Evolutionary conservation across 2,888 invertebrate genomes (phyloP), one percentile per base, ranked within the genome.

Genomic region (Idaea aversata): DNA sequence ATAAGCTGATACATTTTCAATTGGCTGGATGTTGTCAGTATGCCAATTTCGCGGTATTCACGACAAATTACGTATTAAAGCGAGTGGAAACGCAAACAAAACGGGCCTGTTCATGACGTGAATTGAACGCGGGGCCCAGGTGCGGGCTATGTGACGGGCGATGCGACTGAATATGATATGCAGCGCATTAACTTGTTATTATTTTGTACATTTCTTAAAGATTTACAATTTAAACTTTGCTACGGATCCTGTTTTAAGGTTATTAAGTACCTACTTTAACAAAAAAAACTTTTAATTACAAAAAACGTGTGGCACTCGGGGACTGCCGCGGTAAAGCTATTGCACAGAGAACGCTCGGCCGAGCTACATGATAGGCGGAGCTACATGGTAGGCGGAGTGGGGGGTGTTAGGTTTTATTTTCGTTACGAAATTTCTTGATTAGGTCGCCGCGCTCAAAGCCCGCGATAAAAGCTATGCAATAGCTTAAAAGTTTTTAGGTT

Each of bases 21-120:
- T 88, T 83, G 88, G 88, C 88, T 86, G 38, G 36, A 61, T 66
- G 81, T 82, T 88, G 90, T 87, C 90, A 88, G 85, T 86, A 84
- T 86, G 88, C 88, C 90, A 91, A 92, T 91, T 91, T 88, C 84
- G 88, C 81, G 87, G 89, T 83, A 91, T 92, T 91, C 90, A 90
- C 87, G 88, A 91, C 91, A 91, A 91, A 91, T 91, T 91, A 91
- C 84, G 89, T 86, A 89, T 91, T 90, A 91, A 91, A 91, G 89
- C 91, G 89, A 88, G 90, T 88, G 88, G 90, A 89, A 88, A 82
- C 87, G 86, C 87, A 91, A 91, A 91, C 91, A 91, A 90, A 91
- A 90, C 90, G 87, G 80, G 82, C 79, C 82, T 91, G 92, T 85
- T 88, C 91, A 90, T 92, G 92, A 92, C 92, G 85, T 88, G 92